Evolutionary conservation across 2,888 invertebrate species (phyloP).

Genomic region (Chrysotoxum bicinctum): DNA sequence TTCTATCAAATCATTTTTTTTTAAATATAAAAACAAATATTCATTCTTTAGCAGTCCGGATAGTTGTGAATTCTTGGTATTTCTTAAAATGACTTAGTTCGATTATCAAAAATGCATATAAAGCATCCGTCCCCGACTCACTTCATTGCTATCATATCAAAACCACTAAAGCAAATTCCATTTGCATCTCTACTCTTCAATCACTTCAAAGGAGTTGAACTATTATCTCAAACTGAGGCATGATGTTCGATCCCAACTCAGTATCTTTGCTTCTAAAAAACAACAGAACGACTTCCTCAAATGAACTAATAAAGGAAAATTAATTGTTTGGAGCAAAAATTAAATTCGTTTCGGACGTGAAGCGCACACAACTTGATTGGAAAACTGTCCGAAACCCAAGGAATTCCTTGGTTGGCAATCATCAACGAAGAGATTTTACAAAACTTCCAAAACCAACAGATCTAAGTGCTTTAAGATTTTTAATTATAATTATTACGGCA

Average conservation of each 20-base stretch:
- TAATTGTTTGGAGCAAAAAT: not conserved
- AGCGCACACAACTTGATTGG: not conserved
- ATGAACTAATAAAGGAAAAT: not conserved
- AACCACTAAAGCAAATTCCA: not conserved
- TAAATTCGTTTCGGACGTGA: not conserved
- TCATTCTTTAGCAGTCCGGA: too few species aligned
- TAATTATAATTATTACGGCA: not conserved
- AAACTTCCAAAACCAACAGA: not conserved
- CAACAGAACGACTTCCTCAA: not conserved
- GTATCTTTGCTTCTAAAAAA: not conserved
- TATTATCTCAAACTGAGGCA: not conserved
- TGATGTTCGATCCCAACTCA: not conserved
- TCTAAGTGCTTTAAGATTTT: not conserved
- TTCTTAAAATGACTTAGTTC: too few species aligned
- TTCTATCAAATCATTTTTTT: too few species aligned
- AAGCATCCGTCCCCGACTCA: too few species aligned
- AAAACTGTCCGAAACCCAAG: not conserved
- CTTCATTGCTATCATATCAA: too few species aligned
- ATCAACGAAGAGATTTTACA: not conserved
- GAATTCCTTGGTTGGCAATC: not conserved
- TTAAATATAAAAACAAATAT: too few species aligned
- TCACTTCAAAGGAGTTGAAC: not conserved
- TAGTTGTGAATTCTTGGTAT: too few species aligned
- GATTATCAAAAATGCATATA: too few species aligned
- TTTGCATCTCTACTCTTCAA: not conserved